A percentile compares a stretch with the other conserved stretches of the same genome.
Conservation (phyloP, 2,797 vertebrate genomes). For the Cossypha polioptera region DNA sequence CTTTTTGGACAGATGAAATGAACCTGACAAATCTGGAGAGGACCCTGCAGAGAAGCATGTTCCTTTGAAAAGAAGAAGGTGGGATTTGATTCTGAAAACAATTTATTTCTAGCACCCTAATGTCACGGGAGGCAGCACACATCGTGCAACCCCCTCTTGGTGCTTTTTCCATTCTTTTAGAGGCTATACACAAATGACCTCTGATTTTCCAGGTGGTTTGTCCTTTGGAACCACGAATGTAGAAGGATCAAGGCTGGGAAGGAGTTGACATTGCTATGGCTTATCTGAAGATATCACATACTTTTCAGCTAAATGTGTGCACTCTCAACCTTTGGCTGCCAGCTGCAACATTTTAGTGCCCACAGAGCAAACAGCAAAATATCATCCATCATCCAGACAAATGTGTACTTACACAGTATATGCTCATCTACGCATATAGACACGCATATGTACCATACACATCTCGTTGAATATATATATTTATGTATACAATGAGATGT, state of each 20-base stretch:
- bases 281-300: not conserved
- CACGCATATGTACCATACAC: rapidly evolving
- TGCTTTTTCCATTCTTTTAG: not conserved
- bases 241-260: not conserved
- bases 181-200: not conserved
- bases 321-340: not conserved
- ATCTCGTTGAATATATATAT: not conserved
- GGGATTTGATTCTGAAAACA: not conserved
- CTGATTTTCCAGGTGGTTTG: not conserved
- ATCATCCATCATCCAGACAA: not conserved
- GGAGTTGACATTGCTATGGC: not conserved
- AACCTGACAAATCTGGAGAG: not conserved
- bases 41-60: not conserved
- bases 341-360: not conserved
- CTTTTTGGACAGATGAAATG: not conserved
- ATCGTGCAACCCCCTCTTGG: rapidly evolving
- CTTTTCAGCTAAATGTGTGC: not conserved
- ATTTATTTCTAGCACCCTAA: not conserved
- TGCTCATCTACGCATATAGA: rapidly evolving
- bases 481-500: not conserved
- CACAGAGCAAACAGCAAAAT: not conserved
- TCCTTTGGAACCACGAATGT: not conserved
- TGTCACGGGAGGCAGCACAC: not conserved
- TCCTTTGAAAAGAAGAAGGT: not conserved
- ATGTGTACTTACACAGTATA: not conserved